Evolutionary conservation across 2,888 invertebrate genomes (phyloP).

Genomic region (Drosophila fungiperda): DNA sequence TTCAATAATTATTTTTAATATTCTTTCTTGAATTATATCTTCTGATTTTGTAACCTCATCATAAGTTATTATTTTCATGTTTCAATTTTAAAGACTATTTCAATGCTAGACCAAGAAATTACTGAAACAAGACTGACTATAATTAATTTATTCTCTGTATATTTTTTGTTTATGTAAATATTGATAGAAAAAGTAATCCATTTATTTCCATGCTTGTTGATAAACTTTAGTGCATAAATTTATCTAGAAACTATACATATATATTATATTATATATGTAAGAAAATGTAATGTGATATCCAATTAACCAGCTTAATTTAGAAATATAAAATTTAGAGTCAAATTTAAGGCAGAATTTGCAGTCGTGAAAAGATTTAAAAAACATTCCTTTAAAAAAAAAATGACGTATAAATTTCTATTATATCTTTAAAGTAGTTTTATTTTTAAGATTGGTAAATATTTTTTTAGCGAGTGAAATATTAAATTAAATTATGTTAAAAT

Average conservation of each 20-base stretch:
- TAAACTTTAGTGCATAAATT: background rate
- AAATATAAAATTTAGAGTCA: background rate
- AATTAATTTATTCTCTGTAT: background rate
- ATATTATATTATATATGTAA: background rate
- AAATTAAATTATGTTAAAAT: background rate
- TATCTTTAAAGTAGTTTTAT: background rate
- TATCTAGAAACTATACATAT: no score
- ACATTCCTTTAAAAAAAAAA: background rate
- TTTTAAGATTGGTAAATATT: background rate
- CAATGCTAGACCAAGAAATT: no score
- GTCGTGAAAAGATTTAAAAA: background rate
- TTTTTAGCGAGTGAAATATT: background rate
- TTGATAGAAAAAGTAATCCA: background rate
- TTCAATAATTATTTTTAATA: no score
- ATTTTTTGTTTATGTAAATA: background rate
- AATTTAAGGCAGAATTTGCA: background rate
- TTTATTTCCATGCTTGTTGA: background rate
- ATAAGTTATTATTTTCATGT: no score
- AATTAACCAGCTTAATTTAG: background rate
- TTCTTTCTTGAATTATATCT: background rate
- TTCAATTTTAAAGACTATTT: no score
- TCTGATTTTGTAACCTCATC: background rate
- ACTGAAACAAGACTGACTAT: background rate
- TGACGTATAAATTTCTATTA: fast-evolving
- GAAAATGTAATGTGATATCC: background rate